Evolutionary conservation across 2,113 vertebrate species (phyloP), one percentile per base, ranked within the genome.

Genomic region (Nymphicus hollandicus): DNA sequence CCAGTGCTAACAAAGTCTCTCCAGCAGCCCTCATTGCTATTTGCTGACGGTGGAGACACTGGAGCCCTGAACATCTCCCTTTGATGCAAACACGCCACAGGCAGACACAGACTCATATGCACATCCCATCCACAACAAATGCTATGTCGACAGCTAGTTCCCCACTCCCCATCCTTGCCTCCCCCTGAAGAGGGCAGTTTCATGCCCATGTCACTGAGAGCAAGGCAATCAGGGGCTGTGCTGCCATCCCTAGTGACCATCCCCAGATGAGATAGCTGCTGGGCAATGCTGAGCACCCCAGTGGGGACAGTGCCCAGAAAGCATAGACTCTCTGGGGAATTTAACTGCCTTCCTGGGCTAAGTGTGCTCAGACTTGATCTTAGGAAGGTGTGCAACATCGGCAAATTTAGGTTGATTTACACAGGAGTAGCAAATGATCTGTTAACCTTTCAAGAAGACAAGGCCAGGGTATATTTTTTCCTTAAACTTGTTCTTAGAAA

Each of bases 141-240:
- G 58, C 17, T 61, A 53, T 0, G 0, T 41, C 68, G 46, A 31
- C 35, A 71, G 44, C 44, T 1, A 17, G 31, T 60, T 19, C 14
- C 13, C 39, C 1, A 10, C 23, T 68, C 22, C 49, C 19, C 46
- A 24, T 8, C 58, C 58, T 41, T 19, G 28, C 37, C 41, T 88
- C 17, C 29, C 12, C 39, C 15, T 71, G 56, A 61, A 55, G 52
- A 43, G 41, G 13, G 50, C 23, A 31, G 19, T 64, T 88, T 52
- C 4, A 7, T 13, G 24, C 29, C 31, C 1, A 1, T 60, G 68
- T 37, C 61, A 46, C 41, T 0, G 0, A 22, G 25, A n/a, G 16
- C 0, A 0, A 94, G 64, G 37, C 14, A 2, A 11, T 24, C 0
- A 0, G 4, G 49, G 18, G 9, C 35, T 83, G 37, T 74, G 39